Conservation (phyloP, 2,888 invertebrate species). For the Caenorhabditis sp. region DNA sequence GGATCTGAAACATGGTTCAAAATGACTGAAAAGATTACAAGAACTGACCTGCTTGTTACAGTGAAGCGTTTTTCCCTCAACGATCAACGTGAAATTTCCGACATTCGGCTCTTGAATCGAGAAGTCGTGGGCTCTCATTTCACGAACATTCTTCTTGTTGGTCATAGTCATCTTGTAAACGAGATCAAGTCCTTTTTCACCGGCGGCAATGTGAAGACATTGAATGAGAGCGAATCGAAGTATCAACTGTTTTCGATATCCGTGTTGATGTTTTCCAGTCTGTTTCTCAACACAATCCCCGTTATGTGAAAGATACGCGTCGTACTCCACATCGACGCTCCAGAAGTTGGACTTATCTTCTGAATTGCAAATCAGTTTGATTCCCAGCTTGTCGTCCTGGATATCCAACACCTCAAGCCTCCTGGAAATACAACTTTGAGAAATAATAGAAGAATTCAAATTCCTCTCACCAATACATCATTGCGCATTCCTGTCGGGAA, state of each 20-base stretch:
- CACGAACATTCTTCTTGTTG: conserved; percentile 3
- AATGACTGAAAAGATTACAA: background rate
- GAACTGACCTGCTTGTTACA: conserved; percentile 33
- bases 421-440: no score
- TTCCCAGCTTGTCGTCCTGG: background rate
- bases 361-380: conserved; percentile 41
- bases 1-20: conserved; percentile 17
- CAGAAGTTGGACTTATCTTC: conserved; percentile 48
- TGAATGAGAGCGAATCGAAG: conserved; percentile 4
- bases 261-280: conserved; percentile 3
- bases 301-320: background rate
- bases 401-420: conserved; percentile 25
- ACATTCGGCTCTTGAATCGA: background rate
- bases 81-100: conserved; percentile 18
- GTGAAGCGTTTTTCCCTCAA: conserved; percentile 25
- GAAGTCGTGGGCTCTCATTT: conserved; percentile 39
- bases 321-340: background rate
- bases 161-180: background rate
- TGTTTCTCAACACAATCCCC: background rate
- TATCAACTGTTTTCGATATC: conserved; percentile 22
- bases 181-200: conserved; percentile 2
- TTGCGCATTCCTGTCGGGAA: conserved; percentile 19
- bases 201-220: background rate
- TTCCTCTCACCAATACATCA: conserved; percentile 46
- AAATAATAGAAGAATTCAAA: background rate